These are phyloP conservation scores for Cepaea nemoralis DNA, from an alignment of 1,140 invertebrate species.

Conservation along the genomic window DNA sequence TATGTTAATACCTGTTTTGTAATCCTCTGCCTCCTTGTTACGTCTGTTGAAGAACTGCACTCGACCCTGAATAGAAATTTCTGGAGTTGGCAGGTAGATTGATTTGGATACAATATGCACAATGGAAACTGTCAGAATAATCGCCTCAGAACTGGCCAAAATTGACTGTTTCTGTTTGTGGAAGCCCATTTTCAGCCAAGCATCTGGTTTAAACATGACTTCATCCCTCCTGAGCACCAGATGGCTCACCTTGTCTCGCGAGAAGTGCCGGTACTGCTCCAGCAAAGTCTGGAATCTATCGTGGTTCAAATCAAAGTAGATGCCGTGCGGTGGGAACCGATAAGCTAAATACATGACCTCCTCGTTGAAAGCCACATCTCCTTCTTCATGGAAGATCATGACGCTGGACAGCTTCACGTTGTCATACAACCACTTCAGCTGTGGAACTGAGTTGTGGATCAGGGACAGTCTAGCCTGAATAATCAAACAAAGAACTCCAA, in stretches of 20 bases:
- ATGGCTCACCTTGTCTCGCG: conserved; percentile 54
- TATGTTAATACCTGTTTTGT: conserved; percentile 62
- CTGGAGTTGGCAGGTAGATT: conserved; percentile 53
- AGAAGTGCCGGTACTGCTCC: conserved; percentile 55
- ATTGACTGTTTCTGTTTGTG: conserved; percentile 64
- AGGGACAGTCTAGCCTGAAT: conserved; percentile 81
- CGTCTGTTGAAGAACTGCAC: conserved; percentile 62
- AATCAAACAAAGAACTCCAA: background rate
- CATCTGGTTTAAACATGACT: conserved; percentile 59
- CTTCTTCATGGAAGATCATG: conserved; percentile 53
- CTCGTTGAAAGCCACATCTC: conserved; percentile 50
- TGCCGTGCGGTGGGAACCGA: conserved; percentile 58
- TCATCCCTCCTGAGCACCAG: conserved; percentile 57
- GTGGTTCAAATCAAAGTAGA: conserved; percentile 63
- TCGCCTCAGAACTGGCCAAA: conserved; percentile 62
- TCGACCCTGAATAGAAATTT: conserved; percentile 56
- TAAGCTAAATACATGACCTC: conserved; percentile 64
- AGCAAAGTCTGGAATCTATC: conserved; percentile 50
- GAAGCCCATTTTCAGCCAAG: conserved; percentile 68
- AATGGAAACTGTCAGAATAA: conserved; percentile 58
- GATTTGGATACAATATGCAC: conserved; percentile 63
- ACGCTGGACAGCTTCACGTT: conserved; percentile 51
- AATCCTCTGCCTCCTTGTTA: conserved; percentile 47
- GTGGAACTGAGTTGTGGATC: conserved; percentile 77
- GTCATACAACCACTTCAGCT: conserved; percentile 70